phyloP scores from a whole-genome alignment of 1,140 invertebrate genomes.

The Conopomorpha cramerella region DNA sequence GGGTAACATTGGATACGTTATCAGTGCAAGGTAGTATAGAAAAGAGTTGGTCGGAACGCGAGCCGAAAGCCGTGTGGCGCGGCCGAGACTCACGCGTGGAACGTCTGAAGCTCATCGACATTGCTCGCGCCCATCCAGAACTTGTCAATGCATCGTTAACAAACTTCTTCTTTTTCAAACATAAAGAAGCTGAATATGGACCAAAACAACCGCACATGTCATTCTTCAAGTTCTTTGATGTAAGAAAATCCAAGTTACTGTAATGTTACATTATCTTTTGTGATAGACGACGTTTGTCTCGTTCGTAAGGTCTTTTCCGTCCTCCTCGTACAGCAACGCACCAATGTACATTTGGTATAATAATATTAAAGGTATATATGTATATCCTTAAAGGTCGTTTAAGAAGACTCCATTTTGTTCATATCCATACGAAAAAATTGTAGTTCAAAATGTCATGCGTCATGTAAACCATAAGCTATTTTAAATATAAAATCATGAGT shows the following conservation, averaged over 20 bases:
- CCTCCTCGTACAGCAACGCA: too few relatives aligned
- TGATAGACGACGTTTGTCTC: too few relatives aligned
- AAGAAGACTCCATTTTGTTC: neutral
- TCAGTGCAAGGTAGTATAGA: conserved; percentile 84
- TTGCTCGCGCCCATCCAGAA: conserved; percentile 77
- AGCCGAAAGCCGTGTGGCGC: conserved; percentile 84
- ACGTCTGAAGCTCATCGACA: conserved; percentile 81
- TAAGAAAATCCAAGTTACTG: conserved; percentile 58
- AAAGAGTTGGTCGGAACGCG: conserved; percentile 75
- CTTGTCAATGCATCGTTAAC: conserved; percentile 91
- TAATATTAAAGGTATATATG: too few relatives aligned
- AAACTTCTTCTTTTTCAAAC: conserved; percentile 94
- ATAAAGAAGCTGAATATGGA: conserved; percentile 85
- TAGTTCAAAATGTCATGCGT: neutral
- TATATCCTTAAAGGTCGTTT: too few relatives aligned
- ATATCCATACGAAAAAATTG: neutral
- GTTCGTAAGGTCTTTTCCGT: too few relatives aligned
- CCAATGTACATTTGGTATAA: too few relatives aligned
- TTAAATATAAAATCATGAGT: too few relatives aligned
- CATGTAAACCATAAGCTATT: neutral
- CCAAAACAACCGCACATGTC: conserved; percentile 82
- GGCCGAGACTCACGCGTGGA: conserved; percentile 87
- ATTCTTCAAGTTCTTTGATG: conserved; percentile 96
- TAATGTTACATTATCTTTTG: too few relatives aligned
- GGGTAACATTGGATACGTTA: conserved; percentile 86